Evolutionary conservation across 2,797 vertebrate species (phyloP), one percentile per base, ranked within the genome.

Genomic region (Meriones psammophilus): DNA sequence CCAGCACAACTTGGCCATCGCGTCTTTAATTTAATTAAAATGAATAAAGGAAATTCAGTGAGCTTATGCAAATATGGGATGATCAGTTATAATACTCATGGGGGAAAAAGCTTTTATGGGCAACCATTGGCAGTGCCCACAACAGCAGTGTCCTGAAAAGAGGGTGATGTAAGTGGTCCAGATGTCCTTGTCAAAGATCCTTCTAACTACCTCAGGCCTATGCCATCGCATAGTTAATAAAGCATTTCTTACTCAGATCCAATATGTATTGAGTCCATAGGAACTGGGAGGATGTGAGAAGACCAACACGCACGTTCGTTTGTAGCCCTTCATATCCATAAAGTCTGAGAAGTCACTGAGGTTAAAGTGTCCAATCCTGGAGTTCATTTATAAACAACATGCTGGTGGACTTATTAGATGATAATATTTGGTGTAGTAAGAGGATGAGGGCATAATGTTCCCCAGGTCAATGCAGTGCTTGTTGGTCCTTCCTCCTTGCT

Each of bases 11-110:
- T 95, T 96, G 95, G 84, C 73, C 39, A 26, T 74, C 1, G 5
- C 12, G 73, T 20, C 28, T 95, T 91, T 73, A 93, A 96, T 93
- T 94, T 92, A 93, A 95, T 95, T 94, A 91, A 87, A 39, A 58
- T 1, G 15, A 94, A 10, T 84, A 94, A 95, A 95, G 80, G 66
- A 79, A 94, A 96, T 13, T 69, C 84, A 91, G 56, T 60, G 73
- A 79, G 5, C 20, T 64, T 77, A 79, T 74, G 17, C 39, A 92
- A 92, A 79, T 87, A 36, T 89, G 36, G 30, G 7, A 46, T 62
- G 17, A n/a, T 92, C 54, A 90, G 66, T 64, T 36, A 54, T 30
- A 36, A 95, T 5, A 85, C 39, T 88, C 46, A 39, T 22, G 56
- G 30, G 30, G 26, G 33, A 42, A 93, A 89, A 86, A 79, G 30